These are phyloP conservation scores for Polydrusus cervinus DNA, from an alignment of 2,888 invertebrate genomes.

Conservation along the genomic window DNA sequence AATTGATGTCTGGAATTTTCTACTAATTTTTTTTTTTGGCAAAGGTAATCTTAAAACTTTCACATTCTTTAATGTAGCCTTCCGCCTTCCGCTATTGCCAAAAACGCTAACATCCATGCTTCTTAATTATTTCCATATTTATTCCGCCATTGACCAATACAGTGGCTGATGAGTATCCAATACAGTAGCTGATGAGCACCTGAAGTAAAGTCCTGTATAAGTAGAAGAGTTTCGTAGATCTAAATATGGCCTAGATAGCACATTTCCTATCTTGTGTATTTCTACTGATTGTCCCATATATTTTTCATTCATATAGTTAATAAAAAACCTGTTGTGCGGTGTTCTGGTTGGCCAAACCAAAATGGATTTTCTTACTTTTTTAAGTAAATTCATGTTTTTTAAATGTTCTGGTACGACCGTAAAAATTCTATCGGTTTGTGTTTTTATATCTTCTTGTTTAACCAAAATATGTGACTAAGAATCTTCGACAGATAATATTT, in stretches of 20 bases:
- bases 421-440: not conserved
- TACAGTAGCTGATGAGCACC: not conserved
- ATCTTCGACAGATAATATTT: no score
- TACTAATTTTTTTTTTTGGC: no score
- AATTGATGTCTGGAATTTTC: no score
- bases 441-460: conserved; percentile 1
- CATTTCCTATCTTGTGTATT: not conserved
- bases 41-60: no score
- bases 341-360: not conserved
- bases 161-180: no score
- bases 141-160: not conserved
- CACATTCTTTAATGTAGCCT: no score
- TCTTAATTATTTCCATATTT: not conserved
- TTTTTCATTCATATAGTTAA: not conserved
- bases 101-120: no score
- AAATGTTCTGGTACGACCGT: not conserved
- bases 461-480: not conserved
- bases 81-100: no score
- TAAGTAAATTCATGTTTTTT: not conserved
- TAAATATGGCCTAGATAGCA: not conserved
- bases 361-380: not conserved
- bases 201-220: conserved; percentile 6
- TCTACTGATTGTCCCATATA: not conserved
- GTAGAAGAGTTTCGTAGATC: not conserved
- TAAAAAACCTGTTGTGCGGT: not conserved